phyloP scores from a whole-genome alignment of 2,797 vertebrate genomes.

The Malacoraja senta region DNA sequence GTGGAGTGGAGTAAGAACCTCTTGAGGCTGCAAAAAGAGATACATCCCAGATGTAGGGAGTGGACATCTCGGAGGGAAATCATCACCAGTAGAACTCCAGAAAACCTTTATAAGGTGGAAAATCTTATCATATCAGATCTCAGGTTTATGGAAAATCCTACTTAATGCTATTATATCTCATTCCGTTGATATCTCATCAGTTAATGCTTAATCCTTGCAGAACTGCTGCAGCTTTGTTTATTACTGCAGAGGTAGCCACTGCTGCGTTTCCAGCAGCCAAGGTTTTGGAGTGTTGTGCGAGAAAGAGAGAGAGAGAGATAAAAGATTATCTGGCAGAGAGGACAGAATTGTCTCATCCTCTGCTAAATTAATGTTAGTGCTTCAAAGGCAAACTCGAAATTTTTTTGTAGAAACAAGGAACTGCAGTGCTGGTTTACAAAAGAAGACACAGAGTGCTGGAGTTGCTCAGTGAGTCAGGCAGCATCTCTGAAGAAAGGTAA shows the following conservation, averaged over 20 bases:
- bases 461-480: no score
- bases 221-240: neutral
- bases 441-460: no score
- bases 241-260: neutral
- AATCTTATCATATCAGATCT: neutral
- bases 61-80: neutral
- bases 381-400: neutral
- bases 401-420: neutral
- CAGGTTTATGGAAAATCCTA: neutral
- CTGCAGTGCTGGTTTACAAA: no score
- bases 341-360: neutral
- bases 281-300: neutral
- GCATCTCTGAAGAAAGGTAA: no score
- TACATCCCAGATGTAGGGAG: no score
- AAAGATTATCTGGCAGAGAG: neutral
- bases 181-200: neutral
- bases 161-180: neutral
- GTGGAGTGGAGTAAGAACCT: neutral
- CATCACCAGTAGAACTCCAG: neutral
- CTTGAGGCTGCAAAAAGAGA: neutral
- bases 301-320: neutral
- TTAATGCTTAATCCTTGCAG: neutral
- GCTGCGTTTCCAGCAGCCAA: neutral
- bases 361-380: neutral
- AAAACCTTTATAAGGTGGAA: neutral